Base-by-base conservation (phyloP, 2,797 vertebrate species). In the Xenops minutus region DNA sequence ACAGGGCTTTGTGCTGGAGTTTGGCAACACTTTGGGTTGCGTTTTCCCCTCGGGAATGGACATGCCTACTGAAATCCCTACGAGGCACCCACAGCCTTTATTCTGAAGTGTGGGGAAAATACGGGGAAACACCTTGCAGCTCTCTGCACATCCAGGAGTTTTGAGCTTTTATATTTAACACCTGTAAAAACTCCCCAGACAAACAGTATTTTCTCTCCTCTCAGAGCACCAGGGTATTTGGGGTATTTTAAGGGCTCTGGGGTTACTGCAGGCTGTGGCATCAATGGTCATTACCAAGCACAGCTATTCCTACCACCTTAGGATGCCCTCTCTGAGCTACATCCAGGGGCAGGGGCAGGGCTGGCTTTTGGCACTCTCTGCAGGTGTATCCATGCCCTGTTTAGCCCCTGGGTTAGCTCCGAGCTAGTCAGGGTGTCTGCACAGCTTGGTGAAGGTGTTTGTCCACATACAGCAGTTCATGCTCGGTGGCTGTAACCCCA, bases 31-130 rank as follows among this genome's bases (percentile, higher is more conserved):
- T 77, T 27, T 5, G 51, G 5, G 1, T 32, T 46, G 21, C 17
- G 32, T 22, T 69, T 81, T 29, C 27, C 64, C 16, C 37, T 71
- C 10, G 7, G 71, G 15, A 68, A 19, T 6, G 61, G 27, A 3
- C 17, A 0, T 13, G 7, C 1, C 23, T 21, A 2, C 56, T 26
- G 36, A 68, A 89, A 81, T 13, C 23, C 26, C 26, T 4, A 0
- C 2, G n/a, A 14, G 55, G 12, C 4, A 86, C 3, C n/a, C 41
- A 3, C 12, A 17, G n/a, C 7, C n/a, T 61, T 85, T 29, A 10
- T 29, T 29, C 37, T 3, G 5, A 16, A 75, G 24, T 3, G 4
- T 3, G 49, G 16, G 34, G 27, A 44, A 49, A 44, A n/a, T 3
- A 8, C 0, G 26, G 23, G n/a, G 46, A 36, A 61, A 46, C 5